A percentile compares a stretch with the other conserved stretches of the same genome.
phyloP scores from a whole-genome alignment of 2,888 invertebrate genomes.

The Xestia rhomboidea region DNA sequence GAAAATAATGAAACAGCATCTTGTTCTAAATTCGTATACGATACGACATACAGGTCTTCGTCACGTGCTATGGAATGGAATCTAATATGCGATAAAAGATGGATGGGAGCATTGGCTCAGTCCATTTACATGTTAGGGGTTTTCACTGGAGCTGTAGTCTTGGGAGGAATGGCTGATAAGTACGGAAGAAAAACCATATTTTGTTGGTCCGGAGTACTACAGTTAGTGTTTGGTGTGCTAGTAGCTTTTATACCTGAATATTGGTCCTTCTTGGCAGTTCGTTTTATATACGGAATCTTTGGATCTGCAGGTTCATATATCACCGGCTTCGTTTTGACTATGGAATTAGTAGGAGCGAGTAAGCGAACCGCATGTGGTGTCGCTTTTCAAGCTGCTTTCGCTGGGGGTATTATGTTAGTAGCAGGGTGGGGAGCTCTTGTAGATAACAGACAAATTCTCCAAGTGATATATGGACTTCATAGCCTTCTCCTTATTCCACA shows the following conservation, averaged over 20 bases:
- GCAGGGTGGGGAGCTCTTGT: constrained; percentile 95
- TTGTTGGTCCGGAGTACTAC: constrained; percentile 94
- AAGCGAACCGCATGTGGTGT: constrained; percentile 95
- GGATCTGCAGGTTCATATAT: constrained; percentile 95
- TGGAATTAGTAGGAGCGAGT: constrained; percentile 95
- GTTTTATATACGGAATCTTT: constrained; percentile 94
- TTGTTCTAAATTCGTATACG: constrained; percentile 92
- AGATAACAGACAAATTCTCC: constrained; percentile 93
- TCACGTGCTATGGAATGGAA: constrained; percentile 96
- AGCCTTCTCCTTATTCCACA: constrained; percentile 93
- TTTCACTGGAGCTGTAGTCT: constrained; percentile 94
- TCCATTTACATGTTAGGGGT: constrained; percentile 96
- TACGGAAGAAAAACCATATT: constrained; percentile 95
- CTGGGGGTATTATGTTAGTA: constrained; percentile 95
- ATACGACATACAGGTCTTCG: constrained; percentile 93
- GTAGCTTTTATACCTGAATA: constrained; percentile 95
- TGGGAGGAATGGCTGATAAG: constrained; percentile 96
- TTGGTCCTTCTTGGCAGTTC: constrained; percentile 92
- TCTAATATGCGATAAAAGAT: constrained; percentile 94
- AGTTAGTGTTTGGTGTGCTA: constrained; percentile 93
- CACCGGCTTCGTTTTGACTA: constrained; percentile 93
- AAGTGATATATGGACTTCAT: constrained; percentile 95
- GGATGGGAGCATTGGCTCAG: constrained; percentile 95
- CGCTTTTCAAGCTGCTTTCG: constrained; percentile 94
- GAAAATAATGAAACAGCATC: constrained; percentile 78